Conservation (phyloP, 2,797 vertebrate genomes). For the Intellagama lesueurii region DNA sequence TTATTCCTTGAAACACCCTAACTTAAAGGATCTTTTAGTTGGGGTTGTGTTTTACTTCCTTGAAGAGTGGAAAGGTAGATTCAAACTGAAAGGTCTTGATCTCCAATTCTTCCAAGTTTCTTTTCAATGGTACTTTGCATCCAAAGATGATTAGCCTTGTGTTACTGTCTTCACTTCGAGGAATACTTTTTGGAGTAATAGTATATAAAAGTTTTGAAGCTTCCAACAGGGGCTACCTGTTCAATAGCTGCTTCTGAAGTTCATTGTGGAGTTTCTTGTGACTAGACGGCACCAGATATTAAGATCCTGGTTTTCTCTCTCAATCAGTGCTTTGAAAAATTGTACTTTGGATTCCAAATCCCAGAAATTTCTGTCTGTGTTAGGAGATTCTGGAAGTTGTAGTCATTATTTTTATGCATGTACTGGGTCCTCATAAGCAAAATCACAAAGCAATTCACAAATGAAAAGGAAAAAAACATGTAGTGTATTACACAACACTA, state of each 20-base stretch:
- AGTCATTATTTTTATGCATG: background rate
- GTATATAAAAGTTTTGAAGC: background rate
- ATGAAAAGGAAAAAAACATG: background rate
- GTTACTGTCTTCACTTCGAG: background rate
- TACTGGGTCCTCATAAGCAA: background rate
- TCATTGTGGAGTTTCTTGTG: background rate
- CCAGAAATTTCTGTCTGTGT: too few species aligned
- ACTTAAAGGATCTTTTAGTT: slow-evolving; percentile 7
- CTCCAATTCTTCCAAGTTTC: background rate
- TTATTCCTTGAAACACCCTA: slow-evolving; percentile 27
- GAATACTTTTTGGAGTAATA: background rate
- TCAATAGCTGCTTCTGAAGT: background rate
- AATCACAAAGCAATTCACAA: background rate
- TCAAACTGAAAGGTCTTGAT: background rate
- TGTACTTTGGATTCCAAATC: too few species aligned
- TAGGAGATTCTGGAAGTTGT: too few species aligned
- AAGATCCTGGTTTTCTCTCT: too few species aligned
- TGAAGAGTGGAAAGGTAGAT: background rate
- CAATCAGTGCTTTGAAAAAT: too few species aligned
- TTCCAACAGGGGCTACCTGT: background rate
- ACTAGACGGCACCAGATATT: too few species aligned
- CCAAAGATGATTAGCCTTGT: background rate
- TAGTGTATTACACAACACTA: background rate
- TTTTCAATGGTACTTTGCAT: background rate
- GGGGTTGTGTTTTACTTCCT: background rate